Conservation (phyloP, 2,888 invertebrate genomes). For the Galeopsomyia nigrocyanea region DNA sequence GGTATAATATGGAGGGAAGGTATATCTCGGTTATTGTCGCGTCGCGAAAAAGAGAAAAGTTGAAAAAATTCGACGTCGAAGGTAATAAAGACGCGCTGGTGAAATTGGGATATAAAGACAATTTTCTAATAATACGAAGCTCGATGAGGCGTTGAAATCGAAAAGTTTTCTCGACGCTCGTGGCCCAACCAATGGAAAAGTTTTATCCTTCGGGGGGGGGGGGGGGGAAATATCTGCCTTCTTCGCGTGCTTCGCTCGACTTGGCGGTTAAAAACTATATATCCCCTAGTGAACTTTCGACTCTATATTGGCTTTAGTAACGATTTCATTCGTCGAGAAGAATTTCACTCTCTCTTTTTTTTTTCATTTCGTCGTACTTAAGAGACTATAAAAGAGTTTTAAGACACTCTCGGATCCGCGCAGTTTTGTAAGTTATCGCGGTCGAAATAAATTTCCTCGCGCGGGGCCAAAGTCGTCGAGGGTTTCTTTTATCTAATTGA, state of each 20-base stretch:
- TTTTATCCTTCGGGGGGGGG: neutral
- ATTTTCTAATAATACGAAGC: no score
- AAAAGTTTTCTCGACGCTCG: no score
- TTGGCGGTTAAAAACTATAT: constrained; percentile 12
- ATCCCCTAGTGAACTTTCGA: neutral
- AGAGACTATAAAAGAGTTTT: constrained; percentile 9
- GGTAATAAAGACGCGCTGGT: no score
- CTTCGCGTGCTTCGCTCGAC: neutral
- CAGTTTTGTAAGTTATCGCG: constrained; percentile 29
- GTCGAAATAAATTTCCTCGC: constrained; percentile 30
- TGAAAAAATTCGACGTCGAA: no score
- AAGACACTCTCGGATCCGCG: constrained; percentile 14
- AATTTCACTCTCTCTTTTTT: neutral
- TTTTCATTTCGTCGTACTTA: neutral
- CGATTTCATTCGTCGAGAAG: constrained; percentile 13
- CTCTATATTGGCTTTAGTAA: constrained; percentile 12
- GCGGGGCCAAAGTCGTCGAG: neutral
- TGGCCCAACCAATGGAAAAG: neutral
- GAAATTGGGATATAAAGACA: no score
- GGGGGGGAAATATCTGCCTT: no score
- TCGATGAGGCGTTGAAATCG: no score
- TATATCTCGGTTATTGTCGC: no score
- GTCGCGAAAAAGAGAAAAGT: no score
- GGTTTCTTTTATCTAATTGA: no score
- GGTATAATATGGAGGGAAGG: no score